Evolutionary conservation across 1,140 invertebrate genomes (phyloP).

Genomic region (Diprion similis): DNA sequence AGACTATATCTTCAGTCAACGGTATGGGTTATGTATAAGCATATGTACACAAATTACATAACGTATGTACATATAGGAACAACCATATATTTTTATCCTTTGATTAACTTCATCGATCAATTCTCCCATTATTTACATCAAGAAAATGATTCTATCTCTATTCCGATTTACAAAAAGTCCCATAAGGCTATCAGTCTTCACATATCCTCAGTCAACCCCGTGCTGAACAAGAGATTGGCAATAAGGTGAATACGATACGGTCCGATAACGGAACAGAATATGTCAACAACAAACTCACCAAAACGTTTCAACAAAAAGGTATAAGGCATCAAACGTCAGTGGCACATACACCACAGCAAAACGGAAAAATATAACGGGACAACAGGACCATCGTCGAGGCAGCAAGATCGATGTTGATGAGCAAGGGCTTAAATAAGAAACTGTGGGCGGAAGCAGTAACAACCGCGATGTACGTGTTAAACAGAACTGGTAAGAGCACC

Average conservation of each 20-base stretch:
- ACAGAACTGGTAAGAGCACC: slow-evolving; percentile 41
- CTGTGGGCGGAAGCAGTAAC: slow-evolving; percentile 30
- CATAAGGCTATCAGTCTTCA: too few species aligned
- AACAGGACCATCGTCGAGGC: slow-evolving; percentile 13
- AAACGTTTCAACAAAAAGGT: neutral
- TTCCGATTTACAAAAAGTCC: too few species aligned
- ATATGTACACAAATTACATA: too few species aligned
- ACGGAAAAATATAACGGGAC: neutral
- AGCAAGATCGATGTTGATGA: neutral
- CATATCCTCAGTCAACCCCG: too few species aligned
- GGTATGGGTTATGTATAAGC: too few species aligned
- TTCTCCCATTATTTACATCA: too few species aligned
- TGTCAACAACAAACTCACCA: slow-evolving; percentile 4
- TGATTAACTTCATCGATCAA: too few species aligned
- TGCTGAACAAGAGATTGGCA: slow-evolving; percentile 13
- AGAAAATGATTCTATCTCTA: too few species aligned
- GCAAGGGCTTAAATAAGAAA: slow-evolving; percentile 10
- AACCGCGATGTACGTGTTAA: slow-evolving; percentile 46
- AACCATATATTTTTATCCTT: too few species aligned
- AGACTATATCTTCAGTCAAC: too few species aligned
- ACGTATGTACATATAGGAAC: too few species aligned
- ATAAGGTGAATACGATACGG: slow-evolving; percentile 11
- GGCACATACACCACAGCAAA: slow-evolving; percentile 6
- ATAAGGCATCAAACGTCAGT: slow-evolving; percentile 10
- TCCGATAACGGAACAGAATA: slow-evolving; percentile 13